Evolutionary conservation across 2,113 vertebrate genomes (phyloP).

Genomic region (Erythrocercus mccallii): DNA sequence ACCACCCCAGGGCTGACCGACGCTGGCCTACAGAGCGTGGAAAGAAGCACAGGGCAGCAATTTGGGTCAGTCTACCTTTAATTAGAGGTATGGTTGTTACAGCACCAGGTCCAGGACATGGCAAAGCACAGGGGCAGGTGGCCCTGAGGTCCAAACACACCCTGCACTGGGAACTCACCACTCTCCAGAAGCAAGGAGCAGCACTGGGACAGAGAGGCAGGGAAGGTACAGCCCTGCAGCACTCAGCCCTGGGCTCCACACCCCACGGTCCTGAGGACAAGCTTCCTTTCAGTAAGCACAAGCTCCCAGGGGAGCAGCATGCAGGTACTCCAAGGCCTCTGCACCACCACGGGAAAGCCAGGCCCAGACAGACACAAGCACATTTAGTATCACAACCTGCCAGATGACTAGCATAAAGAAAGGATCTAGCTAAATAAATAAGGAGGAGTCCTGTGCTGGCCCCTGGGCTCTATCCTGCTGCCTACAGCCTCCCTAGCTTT

Average conservation of each 20-base stretch:
- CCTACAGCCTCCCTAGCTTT: background rate
- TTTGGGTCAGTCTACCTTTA: conserved; percentile 68
- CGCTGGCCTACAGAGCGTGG: background rate
- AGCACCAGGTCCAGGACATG: conserved; percentile 8
- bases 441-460: background rate
- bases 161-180: background rate
- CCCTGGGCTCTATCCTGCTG: background rate
- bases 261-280: background rate
- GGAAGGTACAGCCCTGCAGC: background rate
- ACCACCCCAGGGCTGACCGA: background rate
- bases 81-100: conserved; percentile 62
- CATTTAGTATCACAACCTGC: background rate
- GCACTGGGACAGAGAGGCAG: background rate
- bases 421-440: conserved; percentile 34
- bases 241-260: background rate
- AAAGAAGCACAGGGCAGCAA: conserved; percentile 63
- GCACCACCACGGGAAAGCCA: background rate
- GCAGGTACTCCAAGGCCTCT: background rate
- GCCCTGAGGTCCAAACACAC: background rate
- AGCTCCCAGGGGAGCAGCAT: background rate
- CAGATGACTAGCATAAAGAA: background rate
- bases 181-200: background rate
- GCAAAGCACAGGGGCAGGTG: background rate
- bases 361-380: conserved; percentile 8
- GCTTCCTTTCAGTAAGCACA: background rate